Evolutionary conservation across 2,797 vertebrate species (phyloP), one percentile per base, ranked within the genome.

Genomic region (Notolabrus celidotus): DNA sequence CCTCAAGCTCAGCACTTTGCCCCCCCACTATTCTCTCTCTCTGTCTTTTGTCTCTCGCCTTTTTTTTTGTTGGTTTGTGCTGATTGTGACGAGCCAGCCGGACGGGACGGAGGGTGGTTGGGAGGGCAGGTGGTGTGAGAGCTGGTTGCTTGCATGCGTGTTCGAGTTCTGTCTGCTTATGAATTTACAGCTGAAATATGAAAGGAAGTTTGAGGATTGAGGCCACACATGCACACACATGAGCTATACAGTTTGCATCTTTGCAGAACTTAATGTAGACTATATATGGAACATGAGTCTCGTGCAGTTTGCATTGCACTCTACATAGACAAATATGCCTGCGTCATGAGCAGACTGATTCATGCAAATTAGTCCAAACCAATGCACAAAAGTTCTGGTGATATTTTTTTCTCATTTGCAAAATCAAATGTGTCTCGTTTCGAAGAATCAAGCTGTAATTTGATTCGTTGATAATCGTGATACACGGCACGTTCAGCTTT

Each of bases 1-100:
- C 85, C 86, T 80, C 74, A 0, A 85, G 64, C 86, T 92, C 91
- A 92, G 91, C 91, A 19, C 64, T 84, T 88, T 84, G 55, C 38
- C 65, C 59, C 61, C 19, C 31, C 5, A 6, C 62, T 43, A 71
- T 71, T 84, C 79, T 79, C 78, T 79, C 78, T 79, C 14, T 72
- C 73, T 77, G 64, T 73, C 83, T 86, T 89, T 83, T 88, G 74
- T 90, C 55, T 71, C 43, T 4, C 10, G 23, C 57, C 73, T 55
- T 67, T 36, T 50, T 79, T 74, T 79, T 74, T 69, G 74, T 72
- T 31, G 41, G 64, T 67, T 80, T 71, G 65, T 82, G 85, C 79
- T 80, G 86, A 88, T 84, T 80, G 77, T 75, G 76, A 80, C 69
- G 80, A 78, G 76, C 61, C 70, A 78, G 76, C 61, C 70, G 63